Base-by-base conservation (phyloP, 1,140 invertebrate genomes). In the Lepidotrigona ventralis region DNA sequence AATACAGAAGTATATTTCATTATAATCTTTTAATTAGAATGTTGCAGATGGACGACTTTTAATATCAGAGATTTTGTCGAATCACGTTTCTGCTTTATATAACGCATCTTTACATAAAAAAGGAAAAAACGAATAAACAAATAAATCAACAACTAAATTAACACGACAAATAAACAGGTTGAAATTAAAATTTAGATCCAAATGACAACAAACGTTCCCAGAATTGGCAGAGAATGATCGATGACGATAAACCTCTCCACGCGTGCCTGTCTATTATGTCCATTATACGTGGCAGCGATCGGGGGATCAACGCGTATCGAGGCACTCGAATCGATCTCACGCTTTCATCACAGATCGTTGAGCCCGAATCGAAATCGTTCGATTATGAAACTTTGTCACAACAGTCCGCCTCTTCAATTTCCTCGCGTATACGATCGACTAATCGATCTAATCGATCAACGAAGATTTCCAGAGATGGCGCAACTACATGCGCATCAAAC, bases 341-440 rank as follows among this genome's bases (percentile, higher is more conserved):
- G 90, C 83, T 92, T 79, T 81, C 81, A 69, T 72, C 66, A 68
- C 86, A 79, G 79, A 76, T 85, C 83, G 74, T 60, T 72, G 79
- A 81, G 68, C 85, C 69, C 39, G 85, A 88, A 87, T 89, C 86
- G 39, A 83, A 69, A 81, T 51, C 29, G 74, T 66, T 70, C 86
- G 87, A 84, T 92, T 91, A 88, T 85, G 87, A 91, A 92, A 92
- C 86, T 85, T 83, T 90, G 87, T 90, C 88, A 92, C 85, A 91
- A 88, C 88, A 89, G 86, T 79, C 78, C 69, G 81, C 75, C 60
- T 76, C 71, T 72, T 70, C 90, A 88, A 91, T 91, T 87, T 87
- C 85, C 87, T 53, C 84, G 66, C 85, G 29, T 2, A 70, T 77
- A 53, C 84, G 77, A 72, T 81, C 46, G n/a, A 63, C 12, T 9